Conservation (phyloP, 2,888 invertebrate genomes). For the Drosophila testacea region DNA sequence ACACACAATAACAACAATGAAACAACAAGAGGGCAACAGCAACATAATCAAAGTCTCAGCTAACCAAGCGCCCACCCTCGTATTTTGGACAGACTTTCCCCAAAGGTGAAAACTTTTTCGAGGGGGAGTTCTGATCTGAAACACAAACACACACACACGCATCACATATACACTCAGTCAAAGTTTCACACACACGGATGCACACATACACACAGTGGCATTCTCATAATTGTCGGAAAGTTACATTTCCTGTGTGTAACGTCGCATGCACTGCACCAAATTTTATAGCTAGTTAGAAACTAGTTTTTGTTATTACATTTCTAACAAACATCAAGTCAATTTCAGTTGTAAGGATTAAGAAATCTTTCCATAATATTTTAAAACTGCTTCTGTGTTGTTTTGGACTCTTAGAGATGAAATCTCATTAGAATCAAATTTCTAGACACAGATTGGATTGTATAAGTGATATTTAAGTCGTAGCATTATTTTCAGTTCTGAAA, state of each 20-base stretch:
- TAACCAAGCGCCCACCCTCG: slow-evolving; percentile 32
- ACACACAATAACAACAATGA: slow-evolving; percentile 26
- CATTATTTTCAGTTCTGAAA: too few species aligned
- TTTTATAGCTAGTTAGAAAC: rapidly evolving
- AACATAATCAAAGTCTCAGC: slow-evolving; percentile 59
- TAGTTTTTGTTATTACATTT: neutral
- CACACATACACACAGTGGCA: slow-evolving; percentile 4
- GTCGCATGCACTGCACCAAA: slow-evolving; percentile 42
- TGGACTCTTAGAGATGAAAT: too few species aligned
- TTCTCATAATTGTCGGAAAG: slow-evolving; percentile 54
- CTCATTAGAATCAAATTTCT: too few species aligned
- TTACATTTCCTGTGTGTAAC: slow-evolving; percentile 49
- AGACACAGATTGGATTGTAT: too few species aligned
- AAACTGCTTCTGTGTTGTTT: too few species aligned
- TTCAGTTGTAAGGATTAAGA: too few species aligned
- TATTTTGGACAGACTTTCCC: slow-evolving; percentile 32
- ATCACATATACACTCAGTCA: neutral
- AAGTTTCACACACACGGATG: slow-evolving; percentile 5
- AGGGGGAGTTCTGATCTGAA: slow-evolving; percentile 33
- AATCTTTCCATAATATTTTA: too few species aligned
- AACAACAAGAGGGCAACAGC: slow-evolving; percentile 3
- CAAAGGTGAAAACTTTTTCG: slow-evolving; percentile 30
- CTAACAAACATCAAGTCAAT: too few species aligned
- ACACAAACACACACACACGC: slow-evolving; percentile 21
- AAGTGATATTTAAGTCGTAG: too few species aligned